Conservation (phyloP, 2,113 vertebrate genomes). For the Periophthalmodon schlosseri region DNA sequence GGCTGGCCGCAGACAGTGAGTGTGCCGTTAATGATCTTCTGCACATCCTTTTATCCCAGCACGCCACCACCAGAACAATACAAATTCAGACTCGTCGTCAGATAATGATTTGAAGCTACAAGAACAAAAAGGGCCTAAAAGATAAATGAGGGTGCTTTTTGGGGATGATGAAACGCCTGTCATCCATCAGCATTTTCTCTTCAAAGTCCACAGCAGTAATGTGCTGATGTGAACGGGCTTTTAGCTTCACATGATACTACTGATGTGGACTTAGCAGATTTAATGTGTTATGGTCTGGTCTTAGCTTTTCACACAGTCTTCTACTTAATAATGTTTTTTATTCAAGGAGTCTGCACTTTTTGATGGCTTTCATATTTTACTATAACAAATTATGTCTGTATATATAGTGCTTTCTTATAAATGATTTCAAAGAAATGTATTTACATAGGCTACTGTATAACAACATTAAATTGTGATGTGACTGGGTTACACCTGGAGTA, state of each 20-base stretch:
- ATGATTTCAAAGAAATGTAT: neutral
- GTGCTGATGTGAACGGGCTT: constrained; percentile 55
- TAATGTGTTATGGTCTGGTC: constrained; percentile 12
- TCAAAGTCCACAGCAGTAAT: constrained; percentile 47
- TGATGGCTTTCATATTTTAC: neutral
- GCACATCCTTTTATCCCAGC: neutral
- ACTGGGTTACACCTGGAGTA: neutral
- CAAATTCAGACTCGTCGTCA: constrained; percentile 10
- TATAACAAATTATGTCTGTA: neutral
- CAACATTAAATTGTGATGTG: neutral
- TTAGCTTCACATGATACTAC: constrained; percentile 28
- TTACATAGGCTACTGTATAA: neutral
- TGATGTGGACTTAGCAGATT: constrained; percentile 34
- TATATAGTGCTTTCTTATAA: neutral
- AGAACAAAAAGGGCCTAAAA: constrained; percentile 15
- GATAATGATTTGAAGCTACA: constrained; percentile 38
- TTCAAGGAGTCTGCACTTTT: neutral
- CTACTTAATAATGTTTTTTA: neutral
- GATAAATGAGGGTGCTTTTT: constrained; percentile 52
- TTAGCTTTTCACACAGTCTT: neutral
- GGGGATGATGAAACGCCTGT: constrained; percentile 42
- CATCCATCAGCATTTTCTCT: constrained; percentile 62
- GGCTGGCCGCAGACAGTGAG: neutral
- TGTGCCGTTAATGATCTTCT: constrained; percentile 1
- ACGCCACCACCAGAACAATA: neutral